Evolutionary conservation across 2,888 invertebrate genomes (phyloP).

Genomic region (Amphipyra tragopoginis): DNA sequence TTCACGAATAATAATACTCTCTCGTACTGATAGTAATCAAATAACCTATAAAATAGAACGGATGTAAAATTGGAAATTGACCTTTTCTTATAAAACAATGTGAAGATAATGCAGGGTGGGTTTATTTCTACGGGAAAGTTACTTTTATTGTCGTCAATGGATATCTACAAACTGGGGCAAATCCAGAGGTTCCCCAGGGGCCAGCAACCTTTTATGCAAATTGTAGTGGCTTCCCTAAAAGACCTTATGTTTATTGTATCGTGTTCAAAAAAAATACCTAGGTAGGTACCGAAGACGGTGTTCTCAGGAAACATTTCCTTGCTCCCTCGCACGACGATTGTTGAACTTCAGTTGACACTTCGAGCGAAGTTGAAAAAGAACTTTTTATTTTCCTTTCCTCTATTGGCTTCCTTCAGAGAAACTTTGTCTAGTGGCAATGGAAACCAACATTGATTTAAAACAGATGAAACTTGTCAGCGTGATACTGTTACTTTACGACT

Average conservation of each 20-base stretch:
- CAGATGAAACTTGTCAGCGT: constrained; percentile 61
- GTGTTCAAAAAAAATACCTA: constrained; percentile 30
- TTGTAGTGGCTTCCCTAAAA: constrained; percentile 33
- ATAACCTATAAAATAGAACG: constrained; percentile 17
- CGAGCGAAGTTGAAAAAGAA: constrained; percentile 70
- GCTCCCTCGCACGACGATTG: constrained; percentile 63
- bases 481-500: constrained; percentile 55
- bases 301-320: constrained; percentile 53
- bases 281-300: constrained; percentile 15
- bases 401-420: constrained; percentile 74
- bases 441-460: constrained; percentile 76
- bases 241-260: constrained; percentile 32
- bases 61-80: constrained; percentile 20
- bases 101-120: constrained; percentile 21
- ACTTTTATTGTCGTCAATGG: constrained; percentile 50
- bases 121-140: constrained; percentile 36
- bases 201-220: constrained; percentile 53
- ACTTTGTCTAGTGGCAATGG: constrained; percentile 71
- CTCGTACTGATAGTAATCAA: constrained; percentile 12
- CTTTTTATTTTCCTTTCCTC: constrained; percentile 75
- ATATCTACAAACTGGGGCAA: constrained; percentile 49
- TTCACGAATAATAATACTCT: constrained; percentile 24
- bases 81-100: constrained; percentile 33
- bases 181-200: constrained; percentile 39
- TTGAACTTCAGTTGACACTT: constrained; percentile 79